Conservation (phyloP, 2,888 invertebrate species). For the Tipula helvola region DNA sequence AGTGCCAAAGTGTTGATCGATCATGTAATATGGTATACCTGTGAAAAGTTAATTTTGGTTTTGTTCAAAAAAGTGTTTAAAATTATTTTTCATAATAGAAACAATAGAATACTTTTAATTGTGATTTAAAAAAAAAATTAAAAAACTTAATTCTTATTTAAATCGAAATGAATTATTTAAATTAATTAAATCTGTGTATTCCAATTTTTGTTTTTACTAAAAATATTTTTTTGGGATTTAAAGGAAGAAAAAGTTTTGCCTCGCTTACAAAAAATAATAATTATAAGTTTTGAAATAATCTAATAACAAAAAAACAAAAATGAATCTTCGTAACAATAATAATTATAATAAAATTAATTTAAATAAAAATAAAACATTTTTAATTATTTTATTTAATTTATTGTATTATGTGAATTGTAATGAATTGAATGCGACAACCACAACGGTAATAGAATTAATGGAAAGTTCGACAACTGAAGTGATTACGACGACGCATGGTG, state of each 20-base stretch:
- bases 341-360: not conserved
- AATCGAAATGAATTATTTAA: not conserved
- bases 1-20: not conserved
- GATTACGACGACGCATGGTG: not conserved
- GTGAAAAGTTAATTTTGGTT: not conserved
- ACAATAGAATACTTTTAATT: not conserved
- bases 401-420: not conserved
- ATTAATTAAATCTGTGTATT: not conserved
- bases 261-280: not conserved
- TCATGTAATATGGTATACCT: not conserved
- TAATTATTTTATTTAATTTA: not conserved
- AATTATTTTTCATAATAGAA: not conserved
- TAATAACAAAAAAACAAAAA: not conserved
- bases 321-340: not conserved
- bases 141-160: not conserved
- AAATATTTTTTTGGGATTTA: not conserved
- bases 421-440: not conserved
- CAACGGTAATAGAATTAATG: not conserved
- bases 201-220: not conserved
- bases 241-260: not conserved
- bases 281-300: not conserved
- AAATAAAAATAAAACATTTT: not conserved
- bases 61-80: not conserved
- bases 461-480: not conserved
- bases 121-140: not conserved